A percentile compares a stretch with the other conserved stretches of the same genome.
phyloP scores from a whole-genome alignment of 2,888 invertebrate genomes.

The Acanthoscelides obtectus region DNA sequence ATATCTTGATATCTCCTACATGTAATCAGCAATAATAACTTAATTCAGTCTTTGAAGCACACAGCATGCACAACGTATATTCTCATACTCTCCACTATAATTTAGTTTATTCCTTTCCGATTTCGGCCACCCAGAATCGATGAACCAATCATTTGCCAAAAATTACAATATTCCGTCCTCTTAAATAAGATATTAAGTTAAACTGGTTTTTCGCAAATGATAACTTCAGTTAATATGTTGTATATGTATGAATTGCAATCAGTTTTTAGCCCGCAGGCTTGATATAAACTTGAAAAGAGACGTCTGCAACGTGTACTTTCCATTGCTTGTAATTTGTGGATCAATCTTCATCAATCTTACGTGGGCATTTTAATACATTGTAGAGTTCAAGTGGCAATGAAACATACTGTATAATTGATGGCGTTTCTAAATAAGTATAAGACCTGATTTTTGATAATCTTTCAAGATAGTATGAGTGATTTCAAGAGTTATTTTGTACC shows the following conservation, averaged over 20 bases:
- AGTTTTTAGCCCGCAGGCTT: not conserved
- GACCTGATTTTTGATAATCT: no score
- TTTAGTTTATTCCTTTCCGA: not conserved
- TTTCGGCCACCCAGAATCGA: not conserved
- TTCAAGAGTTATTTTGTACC: no score
- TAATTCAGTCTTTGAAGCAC: not conserved
- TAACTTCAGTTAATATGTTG: not conserved
- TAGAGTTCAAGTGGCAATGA: no score
- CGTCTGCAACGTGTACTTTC: not conserved
- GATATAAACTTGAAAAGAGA: not conserved
- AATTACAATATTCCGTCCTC: not conserved
- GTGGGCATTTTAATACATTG: not conserved
- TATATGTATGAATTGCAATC: not conserved
- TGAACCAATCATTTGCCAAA: not conserved
- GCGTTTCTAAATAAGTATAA: no score
- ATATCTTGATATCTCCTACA: not conserved
- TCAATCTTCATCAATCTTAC: not conserved
- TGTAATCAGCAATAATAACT: not conserved
- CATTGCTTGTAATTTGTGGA: not conserved
- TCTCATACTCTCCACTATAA: not conserved
- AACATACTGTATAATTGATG: no score
- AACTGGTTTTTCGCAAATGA: not conserved
- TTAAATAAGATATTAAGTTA: not conserved
- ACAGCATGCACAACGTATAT: not conserved
- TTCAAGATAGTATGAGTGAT: no score